These are phyloP conservation scores for Hololepta plana DNA, from an alignment of 2,888 invertebrate species.

Conservation along the genomic window DNA sequence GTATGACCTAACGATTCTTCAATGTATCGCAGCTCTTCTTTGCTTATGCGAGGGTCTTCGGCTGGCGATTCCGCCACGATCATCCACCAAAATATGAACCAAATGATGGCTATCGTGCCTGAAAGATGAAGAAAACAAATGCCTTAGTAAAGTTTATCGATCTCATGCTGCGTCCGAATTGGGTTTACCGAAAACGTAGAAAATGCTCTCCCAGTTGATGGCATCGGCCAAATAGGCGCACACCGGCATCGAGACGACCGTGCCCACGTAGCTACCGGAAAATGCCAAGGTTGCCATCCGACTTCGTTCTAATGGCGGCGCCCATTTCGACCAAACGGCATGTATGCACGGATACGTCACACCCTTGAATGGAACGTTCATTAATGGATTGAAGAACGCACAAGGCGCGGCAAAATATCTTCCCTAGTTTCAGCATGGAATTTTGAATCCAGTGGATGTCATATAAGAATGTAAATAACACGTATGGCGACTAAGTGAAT, in stretches of 20 bases:
- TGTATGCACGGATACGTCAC: constrained; percentile 67
- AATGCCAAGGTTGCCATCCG: constrained; percentile 66
- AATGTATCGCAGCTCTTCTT: constrained; percentile 57
- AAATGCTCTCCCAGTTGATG: constrained; percentile 66
- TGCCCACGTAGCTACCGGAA: constrained; percentile 73
- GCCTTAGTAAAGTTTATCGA: too few species aligned
- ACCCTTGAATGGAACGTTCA: constrained; percentile 31
- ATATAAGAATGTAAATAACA: too few species aligned
- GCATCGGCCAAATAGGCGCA: constrained; percentile 54
- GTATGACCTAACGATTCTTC: constrained; percentile 36
- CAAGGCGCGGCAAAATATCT: too few species aligned
- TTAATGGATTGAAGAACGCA: constrained; percentile 1
- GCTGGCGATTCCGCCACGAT: constrained; percentile 58
- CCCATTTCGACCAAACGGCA: constrained; percentile 72
- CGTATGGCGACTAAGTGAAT: too few species aligned
- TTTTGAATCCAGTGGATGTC: too few species aligned
- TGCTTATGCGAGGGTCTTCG: constrained; percentile 51
- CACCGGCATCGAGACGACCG: constrained; percentile 65
- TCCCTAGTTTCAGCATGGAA: too few species aligned
- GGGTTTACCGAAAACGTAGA: constrained; percentile 53
- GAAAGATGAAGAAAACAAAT: too few species aligned
- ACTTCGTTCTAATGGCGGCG: constrained; percentile 60
- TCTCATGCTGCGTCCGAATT: too few species aligned
- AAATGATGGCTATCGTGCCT: constrained; percentile 48
- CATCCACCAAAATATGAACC: constrained; percentile 53